Percentiles rank a stretch among this genome's conserved stretches.
These are phyloP conservation scores for Thamnophis elegans DNA, from an alignment of 2,797 vertebrate genomes.

Conservation along the genomic window DNA sequence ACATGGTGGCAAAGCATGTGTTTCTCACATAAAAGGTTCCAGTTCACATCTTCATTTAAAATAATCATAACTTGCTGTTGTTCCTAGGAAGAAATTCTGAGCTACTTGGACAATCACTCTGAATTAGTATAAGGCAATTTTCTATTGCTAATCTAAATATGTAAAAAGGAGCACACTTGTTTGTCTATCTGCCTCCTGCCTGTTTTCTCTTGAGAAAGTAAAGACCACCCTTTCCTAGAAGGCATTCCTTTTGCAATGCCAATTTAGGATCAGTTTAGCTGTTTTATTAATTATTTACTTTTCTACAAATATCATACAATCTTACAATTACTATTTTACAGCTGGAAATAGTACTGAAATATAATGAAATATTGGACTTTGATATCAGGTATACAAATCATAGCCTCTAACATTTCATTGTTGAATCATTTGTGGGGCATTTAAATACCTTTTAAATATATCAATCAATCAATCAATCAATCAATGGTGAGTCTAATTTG, in stretches of 20 bases:
- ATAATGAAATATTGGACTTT: not conserved
- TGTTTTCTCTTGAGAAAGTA: not conserved
- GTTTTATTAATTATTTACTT: not conserved
- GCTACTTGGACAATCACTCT: not conserved
- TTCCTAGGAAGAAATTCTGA: not conserved
- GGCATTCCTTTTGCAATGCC: not conserved
- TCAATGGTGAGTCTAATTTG: not conserved
- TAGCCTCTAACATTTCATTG: not conserved
- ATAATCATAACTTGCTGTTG: not conserved
- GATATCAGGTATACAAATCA: not conserved
- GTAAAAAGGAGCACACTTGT: not conserved
- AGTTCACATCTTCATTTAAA: not conserved
- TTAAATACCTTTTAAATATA: not conserved
- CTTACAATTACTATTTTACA: not conserved
- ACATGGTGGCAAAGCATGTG: not conserved
- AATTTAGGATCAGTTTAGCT: not conserved
- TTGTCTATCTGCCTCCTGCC: not conserved
- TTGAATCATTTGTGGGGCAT: not conserved
- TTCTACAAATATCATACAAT: conserved; percentile 50
- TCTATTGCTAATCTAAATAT: not conserved
- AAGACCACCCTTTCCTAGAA: not conserved
- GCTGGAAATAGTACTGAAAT: not conserved
- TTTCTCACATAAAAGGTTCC: not conserved
- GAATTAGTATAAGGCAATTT: not conserved
- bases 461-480: not conserved